Evolutionary conservation across 1,140 invertebrate species (phyloP).

Genomic region (Calephelis nemesis): DNA sequence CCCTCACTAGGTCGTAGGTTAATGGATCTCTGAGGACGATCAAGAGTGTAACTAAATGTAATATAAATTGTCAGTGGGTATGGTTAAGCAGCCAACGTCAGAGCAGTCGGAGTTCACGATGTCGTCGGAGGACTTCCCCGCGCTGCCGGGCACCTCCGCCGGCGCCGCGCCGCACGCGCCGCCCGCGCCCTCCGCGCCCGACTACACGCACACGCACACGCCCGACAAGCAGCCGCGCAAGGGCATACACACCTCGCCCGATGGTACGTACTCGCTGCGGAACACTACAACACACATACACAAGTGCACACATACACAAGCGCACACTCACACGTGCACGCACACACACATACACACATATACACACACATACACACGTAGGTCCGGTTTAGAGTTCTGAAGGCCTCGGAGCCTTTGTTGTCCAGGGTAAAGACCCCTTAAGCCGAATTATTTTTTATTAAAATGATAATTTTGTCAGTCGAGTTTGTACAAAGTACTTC

Average conservation of each 20-base stretch:
- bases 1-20: too few species aligned
- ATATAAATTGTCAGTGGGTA: conserved; percentile 85
- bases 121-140: conserved; percentile 99
- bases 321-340: background rate
- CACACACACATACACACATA: too few species aligned
- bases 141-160: conserved; percentile 88
- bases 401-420: too few species aligned
- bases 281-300: background rate
- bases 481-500: too few species aligned
- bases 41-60: conserved; percentile 4
- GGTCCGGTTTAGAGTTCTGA: too few species aligned
- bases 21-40: too few species aligned
- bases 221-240: conserved; percentile 81
- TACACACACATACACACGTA: too few species aligned
- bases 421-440: too few species aligned
- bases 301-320: background rate
- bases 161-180: conserved; percentile 31
- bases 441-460: too few species aligned
- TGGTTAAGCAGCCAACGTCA: conserved; percentile 96
- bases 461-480: too few species aligned
- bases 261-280: conserved; percentile 82
- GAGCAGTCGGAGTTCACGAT: conserved; percentile 97
- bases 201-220: conserved; percentile 46
- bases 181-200: conserved; percentile 36
- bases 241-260: conserved; percentile 96